Percentiles rank a stretch among this genome's conserved stretches.
Conservation (phyloP, 2,888 invertebrate genomes). For the Encarsia formosa region DNA sequence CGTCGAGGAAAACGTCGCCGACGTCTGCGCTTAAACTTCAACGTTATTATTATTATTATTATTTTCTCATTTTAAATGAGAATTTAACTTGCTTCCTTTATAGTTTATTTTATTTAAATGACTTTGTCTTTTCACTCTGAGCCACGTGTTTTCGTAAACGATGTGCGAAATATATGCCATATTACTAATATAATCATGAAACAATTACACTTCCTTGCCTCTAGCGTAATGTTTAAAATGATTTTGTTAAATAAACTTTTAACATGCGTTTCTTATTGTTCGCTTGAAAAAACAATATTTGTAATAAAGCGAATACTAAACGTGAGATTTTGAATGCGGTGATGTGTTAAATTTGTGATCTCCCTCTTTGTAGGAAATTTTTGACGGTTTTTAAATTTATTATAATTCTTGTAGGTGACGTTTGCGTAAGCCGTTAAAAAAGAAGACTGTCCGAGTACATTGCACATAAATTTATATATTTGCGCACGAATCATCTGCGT, state of each 20-base stretch:
- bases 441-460: conserved; percentile 25
- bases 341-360: no score
- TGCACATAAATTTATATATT: conserved; percentile 14
- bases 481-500: conserved; percentile 12
- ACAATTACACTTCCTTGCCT: conserved; percentile 10
- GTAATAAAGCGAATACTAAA: no score
- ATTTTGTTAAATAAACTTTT: conserved; percentile 1
- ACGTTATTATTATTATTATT: conserved; percentile 2
- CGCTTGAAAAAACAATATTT: conserved; percentile 19
- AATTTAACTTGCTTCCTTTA: background rate
- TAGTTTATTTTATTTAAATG: conserved; percentile 5
- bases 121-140: conserved; percentile 16
- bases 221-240: background rate
- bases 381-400: conserved; percentile 4
- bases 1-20: conserved; percentile 42
- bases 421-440: conserved; percentile 10
- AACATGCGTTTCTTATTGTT: conserved; percentile 5
- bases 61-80: conserved; percentile 8
- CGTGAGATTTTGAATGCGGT: no score
- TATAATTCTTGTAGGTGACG: background rate
- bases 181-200: conserved; percentile 13
- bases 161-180: conserved; percentile 13
- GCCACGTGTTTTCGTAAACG: background rate
- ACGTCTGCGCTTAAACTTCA: conserved; percentile 28
- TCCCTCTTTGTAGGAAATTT: conserved; percentile 15